Base-by-base conservation (phyloP, 2,797 vertebrate genomes). In the Eulemur mongoz region DNA sequence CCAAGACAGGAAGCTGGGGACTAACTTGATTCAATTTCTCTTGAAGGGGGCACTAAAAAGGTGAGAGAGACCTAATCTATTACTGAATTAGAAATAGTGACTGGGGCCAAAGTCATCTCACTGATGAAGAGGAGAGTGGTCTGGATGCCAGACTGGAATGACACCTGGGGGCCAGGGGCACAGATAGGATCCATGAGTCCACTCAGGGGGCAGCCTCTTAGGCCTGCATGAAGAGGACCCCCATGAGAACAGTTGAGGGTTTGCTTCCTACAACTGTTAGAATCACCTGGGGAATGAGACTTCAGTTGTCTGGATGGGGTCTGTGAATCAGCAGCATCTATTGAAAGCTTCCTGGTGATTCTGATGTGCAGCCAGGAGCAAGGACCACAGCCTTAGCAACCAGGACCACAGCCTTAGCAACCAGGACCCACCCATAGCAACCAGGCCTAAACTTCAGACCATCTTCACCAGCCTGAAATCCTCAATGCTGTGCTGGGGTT, bases 81-180 rank as follows among this genome's bases (percentile, higher is more conserved):
- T 30, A 35, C 32, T 38, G 23, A 78, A 59, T 78, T 17, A 79
- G 23, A 69, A 70, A 57, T 25, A 45, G 67, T 43, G 22, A 43
- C 27, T 63, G 10, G 27, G 22, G 40, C 43, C 48, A 61, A 79
- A 61, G 35, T 30, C 65, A 63, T 50, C 30, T 61, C 35, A 27
- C 43, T 72, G 43, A 30, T 65, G 57, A 38, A 73, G 30, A 65
- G 17, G n/a, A 57, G 23, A 65, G 8, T 45, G 65, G 22, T 54
- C 54, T 72, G 27, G n/a, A 81, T 18, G 14, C 80, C 43, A 73
- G 30, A 30, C 23, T 61, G 30, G 22, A 75, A 73, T 81, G 54
- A n/a, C 38, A 45, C 0, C 5, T 81, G 17, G 57, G 17, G 22
- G 4, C 14, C 12, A 5, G 27, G 2, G 8, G 5, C 27, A 17